Percentiles rank a stretch among this genome's conserved stretches.
These are phyloP conservation scores for Tapirus terrestris DNA, from an alignment of 2,113 vertebrate species.

Conservation along the genomic window DNA sequence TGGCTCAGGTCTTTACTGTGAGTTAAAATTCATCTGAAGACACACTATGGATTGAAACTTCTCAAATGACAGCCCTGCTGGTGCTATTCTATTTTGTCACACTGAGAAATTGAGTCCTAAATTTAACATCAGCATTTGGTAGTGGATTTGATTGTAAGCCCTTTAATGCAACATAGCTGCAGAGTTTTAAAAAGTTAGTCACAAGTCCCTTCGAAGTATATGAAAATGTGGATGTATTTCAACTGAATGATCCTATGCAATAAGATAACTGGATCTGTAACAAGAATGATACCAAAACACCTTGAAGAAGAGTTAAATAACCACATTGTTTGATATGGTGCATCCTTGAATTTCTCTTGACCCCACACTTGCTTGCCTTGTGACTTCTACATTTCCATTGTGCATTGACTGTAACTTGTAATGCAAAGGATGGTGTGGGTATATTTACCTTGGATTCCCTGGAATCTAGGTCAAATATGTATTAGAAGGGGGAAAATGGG, in stretches of 20 bases:
- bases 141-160: not conserved
- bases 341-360: not conserved
- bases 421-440: not conserved
- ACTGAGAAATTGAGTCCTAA: not conserved
- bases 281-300: not conserved
- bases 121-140: not conserved
- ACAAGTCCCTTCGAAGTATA: not conserved
- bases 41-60: not conserved
- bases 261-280: not conserved
- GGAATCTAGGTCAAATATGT: not conserved
- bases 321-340: not conserved
- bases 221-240: conserved; percentile 8
- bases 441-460: not conserved
- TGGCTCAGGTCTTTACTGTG: not conserved
- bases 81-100: not conserved
- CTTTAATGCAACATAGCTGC: not conserved
- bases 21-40: conserved; percentile 51
- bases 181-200: conserved; percentile 4
- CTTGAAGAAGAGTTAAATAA: conserved; percentile 8
- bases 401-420: not conserved
- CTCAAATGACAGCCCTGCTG: not conserved
- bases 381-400: not conserved
- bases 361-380: not conserved
- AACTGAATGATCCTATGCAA: not conserved
- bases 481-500: not conserved